Evolutionary conservation across 1,140 invertebrate genomes (phyloP), one percentile per base, ranked within the genome.

Genomic region (Papilio polyxenes): DNA sequence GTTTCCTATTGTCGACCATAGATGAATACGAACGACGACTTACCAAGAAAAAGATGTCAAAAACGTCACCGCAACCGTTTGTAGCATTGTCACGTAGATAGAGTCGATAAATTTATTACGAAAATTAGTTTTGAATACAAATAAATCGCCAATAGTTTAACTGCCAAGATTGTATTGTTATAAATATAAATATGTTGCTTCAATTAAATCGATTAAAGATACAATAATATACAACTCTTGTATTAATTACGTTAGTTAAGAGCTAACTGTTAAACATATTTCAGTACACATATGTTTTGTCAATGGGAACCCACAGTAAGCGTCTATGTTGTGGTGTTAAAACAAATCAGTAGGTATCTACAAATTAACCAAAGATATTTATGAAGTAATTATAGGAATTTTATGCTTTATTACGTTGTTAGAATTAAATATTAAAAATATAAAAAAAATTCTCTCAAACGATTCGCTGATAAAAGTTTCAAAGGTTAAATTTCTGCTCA

Each of bases 81-180:
- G 65, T 69, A 69, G 65, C 65, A 69, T 37, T 15, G 23, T 69
- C 65, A 69, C 65, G 65, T 69, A 69, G 65, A 37, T 9, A 9
- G 1, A 31, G 23, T 10, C 10, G 23, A 37, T 31, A 11, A 69
- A 69, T 69, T 69, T 69, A 72, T 72, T 72, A 72, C 31, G 13
- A 40, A 72, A 72, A 72, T 72, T 15, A 11, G 15, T 69, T 69
- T 37, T 69, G 65, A 69, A 69, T 69, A 69, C 65, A 69, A 69
- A 69, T 69, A 69, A 17, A 69, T 69, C 65, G 31, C 0, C 10
- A 69, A 69, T 37, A 37, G 31, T 69, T 65, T 65, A 23, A 65
- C 62, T 53, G 15, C 6, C n/a, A n/a, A 59, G 56, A 17, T 17
- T 59, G n/a, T n/a, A n/a, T 31, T 31, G n/a, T 31, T 31, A 31